Evolutionary conservation across 2,797 vertebrate species (phyloP).

Genomic region (Scarus forsteni): DNA sequence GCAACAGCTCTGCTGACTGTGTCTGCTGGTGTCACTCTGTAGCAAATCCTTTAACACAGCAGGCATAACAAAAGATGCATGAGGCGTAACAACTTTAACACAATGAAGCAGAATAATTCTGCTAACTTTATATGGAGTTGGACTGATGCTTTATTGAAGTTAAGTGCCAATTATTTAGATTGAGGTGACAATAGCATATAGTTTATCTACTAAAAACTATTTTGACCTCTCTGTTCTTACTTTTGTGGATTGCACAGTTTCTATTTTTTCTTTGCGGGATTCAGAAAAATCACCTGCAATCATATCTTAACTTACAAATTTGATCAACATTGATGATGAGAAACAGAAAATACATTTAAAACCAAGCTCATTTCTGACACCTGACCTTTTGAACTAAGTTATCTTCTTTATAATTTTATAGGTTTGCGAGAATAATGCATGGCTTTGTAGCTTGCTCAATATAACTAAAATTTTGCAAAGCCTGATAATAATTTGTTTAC

Average conservation of each 20-base stretch:
- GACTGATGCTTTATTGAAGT: constrained; percentile 38
- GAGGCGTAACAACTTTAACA: constrained; percentile 23
- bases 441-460: background rate
- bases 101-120: constrained; percentile 21
- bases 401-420: no score
- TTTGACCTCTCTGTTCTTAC: background rate
- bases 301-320: no score
- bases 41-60: constrained; percentile 34
- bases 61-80: constrained; percentile 36
- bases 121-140: constrained; percentile 29
- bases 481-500: no score
- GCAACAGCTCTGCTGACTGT: constrained; percentile 24
- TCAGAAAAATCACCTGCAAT: constrained; percentile 3
- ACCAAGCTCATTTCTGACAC: background rate
- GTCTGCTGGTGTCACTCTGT: constrained; percentile 29
- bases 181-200: background rate
- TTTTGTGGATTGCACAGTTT: constrained; percentile 6
- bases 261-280: background rate
- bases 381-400: background rate
- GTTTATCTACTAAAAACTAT: constrained; percentile 9
- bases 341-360: background rate
- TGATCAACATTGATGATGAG: background rate
- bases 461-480: background rate
- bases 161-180: constrained; percentile 33
- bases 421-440: background rate